Conservation (phyloP, 2,888 invertebrate genomes). For the Amphipoea lucens region DNA sequence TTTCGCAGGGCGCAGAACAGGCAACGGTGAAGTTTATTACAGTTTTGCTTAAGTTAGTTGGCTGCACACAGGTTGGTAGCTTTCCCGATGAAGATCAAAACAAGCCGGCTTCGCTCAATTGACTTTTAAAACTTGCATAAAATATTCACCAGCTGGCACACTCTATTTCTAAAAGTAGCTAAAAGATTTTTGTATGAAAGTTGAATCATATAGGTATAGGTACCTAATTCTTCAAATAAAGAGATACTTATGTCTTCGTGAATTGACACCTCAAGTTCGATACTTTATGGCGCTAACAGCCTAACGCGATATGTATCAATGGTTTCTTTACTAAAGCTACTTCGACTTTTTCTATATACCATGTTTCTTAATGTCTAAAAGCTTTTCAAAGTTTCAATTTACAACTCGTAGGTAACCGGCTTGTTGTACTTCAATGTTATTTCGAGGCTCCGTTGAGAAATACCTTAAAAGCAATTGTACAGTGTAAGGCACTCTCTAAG, state of each 20-base stretch:
- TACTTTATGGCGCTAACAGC: conserved; percentile 23
- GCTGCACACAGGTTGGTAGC: conserved; percentile 40
- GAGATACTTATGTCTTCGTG: not conserved
- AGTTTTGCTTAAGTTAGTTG: conserved; percentile 50
- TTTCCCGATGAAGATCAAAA: conserved; percentile 44
- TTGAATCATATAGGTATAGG: not conserved
- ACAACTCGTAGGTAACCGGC: conserved; percentile 20
- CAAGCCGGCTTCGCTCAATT: conserved; percentile 48
- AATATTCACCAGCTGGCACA: conserved; percentile 28
- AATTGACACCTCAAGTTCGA: conserved; percentile 16
- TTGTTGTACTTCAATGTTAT: conserved; percentile 31
- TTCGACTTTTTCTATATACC: conserved; percentile 12
- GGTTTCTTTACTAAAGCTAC: conserved; percentile 19
- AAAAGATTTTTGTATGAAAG: conserved; percentile 5
- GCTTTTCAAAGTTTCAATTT: conserved; percentile 53
- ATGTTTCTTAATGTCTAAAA: conserved; percentile 53
- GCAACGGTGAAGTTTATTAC: conserved; percentile 51
- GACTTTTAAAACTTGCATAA: conserved; percentile 56
- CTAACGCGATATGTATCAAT: conserved; percentile 5
- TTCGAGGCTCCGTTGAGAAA: conserved; percentile 24
- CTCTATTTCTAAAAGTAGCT: conserved; percentile 14
- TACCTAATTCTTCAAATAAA: conserved; percentile 8
- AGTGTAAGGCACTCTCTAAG: conserved; percentile 18
- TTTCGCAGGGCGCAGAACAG: conserved; percentile 26
- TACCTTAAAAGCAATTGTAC: conserved; percentile 48